phyloP scores from a whole-genome alignment of 2,113 vertebrate species.

The Isurus oxyrinchus region DNA sequence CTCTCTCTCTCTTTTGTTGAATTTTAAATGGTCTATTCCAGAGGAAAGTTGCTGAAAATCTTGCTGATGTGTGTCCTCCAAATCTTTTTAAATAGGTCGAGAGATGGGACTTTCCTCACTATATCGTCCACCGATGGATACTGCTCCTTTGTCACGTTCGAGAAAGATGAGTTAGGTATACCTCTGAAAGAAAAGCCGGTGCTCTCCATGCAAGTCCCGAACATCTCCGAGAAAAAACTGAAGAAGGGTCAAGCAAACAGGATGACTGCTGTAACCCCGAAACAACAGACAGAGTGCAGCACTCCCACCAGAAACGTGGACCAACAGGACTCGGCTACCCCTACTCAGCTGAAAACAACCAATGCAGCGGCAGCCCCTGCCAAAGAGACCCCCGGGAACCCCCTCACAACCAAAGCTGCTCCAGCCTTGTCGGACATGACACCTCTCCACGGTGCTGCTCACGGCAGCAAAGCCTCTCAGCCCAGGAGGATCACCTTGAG shows the following conservation, averaged over 20 bases:
- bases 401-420: slow-evolving; percentile 42
- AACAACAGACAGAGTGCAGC: slow-evolving; percentile 46
- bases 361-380: rapidly evolving
- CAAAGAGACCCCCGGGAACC: slow-evolving; percentile 49
- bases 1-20: not conserved
- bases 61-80: not conserved
- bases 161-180: slow-evolving; percentile 74
- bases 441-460: slow-evolving; percentile 45
- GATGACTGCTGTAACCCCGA: slow-evolving; percentile 47
- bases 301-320: slow-evolving; percentile 43
- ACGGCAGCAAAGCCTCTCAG: slow-evolving; percentile 54
- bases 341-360: slow-evolving; percentile 42
- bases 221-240: slow-evolving; percentile 67
- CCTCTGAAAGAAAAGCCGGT: slow-evolving; percentile 78
- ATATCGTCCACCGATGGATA: slow-evolving; percentile 96
- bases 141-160: slow-evolving; percentile 90
- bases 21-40: not conserved
- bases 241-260: slow-evolving; percentile 55
- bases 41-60: not conserved
- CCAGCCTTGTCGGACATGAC: slow-evolving; percentile 62
- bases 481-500: slow-evolving; percentile 80
- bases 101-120: slow-evolving; percentile 82
- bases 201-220: slow-evolving; percentile 58
- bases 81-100: slow-evolving; percentile 64
- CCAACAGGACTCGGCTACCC: slow-evolving; percentile 46